Conservation (phyloP, 2,888 invertebrate genomes). For the Balanococcus diminutus region DNA sequence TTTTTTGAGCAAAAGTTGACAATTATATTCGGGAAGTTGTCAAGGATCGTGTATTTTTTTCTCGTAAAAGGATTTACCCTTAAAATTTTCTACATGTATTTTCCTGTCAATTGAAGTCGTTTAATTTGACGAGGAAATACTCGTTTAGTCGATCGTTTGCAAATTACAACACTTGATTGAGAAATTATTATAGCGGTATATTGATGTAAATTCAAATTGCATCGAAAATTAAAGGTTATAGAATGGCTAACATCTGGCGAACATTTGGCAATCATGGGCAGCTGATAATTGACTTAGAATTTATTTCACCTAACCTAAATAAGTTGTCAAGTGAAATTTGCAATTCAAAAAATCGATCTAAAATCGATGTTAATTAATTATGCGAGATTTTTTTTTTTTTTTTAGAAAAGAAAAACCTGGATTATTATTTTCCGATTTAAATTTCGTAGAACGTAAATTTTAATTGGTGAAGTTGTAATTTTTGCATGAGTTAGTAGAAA, state of each 20-base stretch:
- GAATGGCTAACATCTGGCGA: not conserved
- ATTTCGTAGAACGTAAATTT: too few relatives aligned
- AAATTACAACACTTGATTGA: too few relatives aligned
- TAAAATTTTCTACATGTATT: too few relatives aligned
- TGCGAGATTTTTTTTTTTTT: not conserved
- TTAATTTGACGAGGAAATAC: too few relatives aligned
- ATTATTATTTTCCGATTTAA: not conserved
- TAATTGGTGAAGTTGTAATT: not conserved
- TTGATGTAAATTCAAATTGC: not conserved
- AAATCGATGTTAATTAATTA: not conserved
- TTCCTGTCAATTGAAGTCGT: too few relatives aligned
- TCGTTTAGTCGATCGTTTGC: too few relatives aligned
- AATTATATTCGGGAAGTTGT: too few relatives aligned
- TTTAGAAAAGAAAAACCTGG: not conserved
- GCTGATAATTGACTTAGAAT: not conserved
- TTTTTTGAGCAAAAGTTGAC: too few relatives aligned
- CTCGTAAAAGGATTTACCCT: too few relatives aligned
- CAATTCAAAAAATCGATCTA: not conserved
- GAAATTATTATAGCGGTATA: not conserved
- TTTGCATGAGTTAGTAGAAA: not conserved
- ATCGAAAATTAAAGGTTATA: not conserved
- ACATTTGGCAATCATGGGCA: not conserved
- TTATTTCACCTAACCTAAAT: too few relatives aligned
- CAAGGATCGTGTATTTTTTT: too few relatives aligned
- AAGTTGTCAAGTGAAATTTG: not conserved